These are phyloP conservation scores for Melipona bicolor DNA, from an alignment of 2,888 invertebrate species.

Conservation along the genomic window DNA sequence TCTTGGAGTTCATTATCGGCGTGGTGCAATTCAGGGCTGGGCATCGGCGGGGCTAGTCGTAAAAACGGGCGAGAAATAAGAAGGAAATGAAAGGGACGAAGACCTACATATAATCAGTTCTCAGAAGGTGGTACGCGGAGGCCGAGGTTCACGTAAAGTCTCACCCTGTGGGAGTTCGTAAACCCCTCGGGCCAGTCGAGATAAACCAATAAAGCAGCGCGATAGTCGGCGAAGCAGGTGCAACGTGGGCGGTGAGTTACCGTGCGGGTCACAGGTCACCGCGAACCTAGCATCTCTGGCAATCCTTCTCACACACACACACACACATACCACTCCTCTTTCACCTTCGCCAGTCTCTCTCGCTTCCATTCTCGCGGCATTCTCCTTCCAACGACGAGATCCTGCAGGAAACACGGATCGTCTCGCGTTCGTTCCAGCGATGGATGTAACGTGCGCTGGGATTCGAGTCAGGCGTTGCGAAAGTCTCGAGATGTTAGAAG, in stretches of 20 bases:
- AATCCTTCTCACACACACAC: conserved; percentile 74
- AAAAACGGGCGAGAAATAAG: conserved; percentile 30
- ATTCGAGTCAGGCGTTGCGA: neutral
- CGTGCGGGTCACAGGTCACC: conserved; percentile 78
- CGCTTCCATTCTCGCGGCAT: conserved; percentile 44
- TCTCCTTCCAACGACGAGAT: conserved; percentile 65
- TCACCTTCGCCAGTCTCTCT: conserved; percentile 11
- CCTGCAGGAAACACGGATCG: conserved; percentile 46
- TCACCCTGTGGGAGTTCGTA: conserved; percentile 68
- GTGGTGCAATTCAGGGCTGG: conserved; percentile 8
- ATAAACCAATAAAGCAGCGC: conserved; percentile 80
- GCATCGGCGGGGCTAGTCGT: conserved; percentile 5
- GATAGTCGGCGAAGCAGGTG: conserved; percentile 79
- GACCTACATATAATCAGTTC: conserved; percentile 56
- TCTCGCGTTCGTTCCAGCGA: conserved; percentile 24
- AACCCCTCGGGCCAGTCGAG: conserved; percentile 72
- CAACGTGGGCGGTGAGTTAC: conserved; percentile 82
- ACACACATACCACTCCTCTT: conserved; percentile 42
- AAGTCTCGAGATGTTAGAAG: neutral
- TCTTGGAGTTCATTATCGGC: neutral
- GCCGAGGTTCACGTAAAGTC: conserved; percentile 75
- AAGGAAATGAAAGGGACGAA: conserved; percentile 52
- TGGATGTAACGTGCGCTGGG: conserved; percentile 7
- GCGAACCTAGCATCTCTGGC: conserved; percentile 72
- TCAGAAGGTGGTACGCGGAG: conserved; percentile 59